These are phyloP conservation scores for Lutraria lutraria DNA, from an alignment of 2,888 invertebrate genomes.

Conservation along the genomic window DNA sequence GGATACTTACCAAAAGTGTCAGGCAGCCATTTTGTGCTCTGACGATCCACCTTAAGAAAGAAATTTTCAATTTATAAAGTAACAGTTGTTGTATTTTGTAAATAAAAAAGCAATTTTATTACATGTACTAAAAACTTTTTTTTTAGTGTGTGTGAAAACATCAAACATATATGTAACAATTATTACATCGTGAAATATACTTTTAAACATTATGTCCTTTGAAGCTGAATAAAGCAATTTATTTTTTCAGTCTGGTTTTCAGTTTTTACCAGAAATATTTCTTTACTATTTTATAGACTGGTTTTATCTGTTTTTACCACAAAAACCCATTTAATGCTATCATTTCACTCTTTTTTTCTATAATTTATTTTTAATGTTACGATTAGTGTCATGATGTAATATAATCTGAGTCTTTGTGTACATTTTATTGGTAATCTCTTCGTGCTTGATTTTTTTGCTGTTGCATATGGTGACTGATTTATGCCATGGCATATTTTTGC, in stretches of 20 bases:
- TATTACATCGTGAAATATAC: background rate
- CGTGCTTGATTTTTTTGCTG: no score
- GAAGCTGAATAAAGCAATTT: background rate
- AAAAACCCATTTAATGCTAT: background rate
- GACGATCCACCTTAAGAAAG: no score
- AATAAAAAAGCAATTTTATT: no score
- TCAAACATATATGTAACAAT: background rate
- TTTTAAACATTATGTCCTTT: constrained; percentile 5
- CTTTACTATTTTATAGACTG: background rate
- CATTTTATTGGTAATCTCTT: background rate
- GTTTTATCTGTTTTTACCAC: background rate
- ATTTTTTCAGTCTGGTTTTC: background rate
- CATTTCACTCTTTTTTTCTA: background rate
- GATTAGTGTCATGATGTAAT: background rate
- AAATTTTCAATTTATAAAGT: no score
- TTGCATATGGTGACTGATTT: no score
- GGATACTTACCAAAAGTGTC: no score
- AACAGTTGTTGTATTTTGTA: no score
- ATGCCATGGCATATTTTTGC: no score
- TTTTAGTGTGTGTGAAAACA: background rate
- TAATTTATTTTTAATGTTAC: background rate
- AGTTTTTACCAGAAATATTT: background rate
- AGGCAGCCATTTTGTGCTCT: no score
- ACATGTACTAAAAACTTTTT: no score
- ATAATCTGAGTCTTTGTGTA: background rate